Evolutionary conservation across 2,113 vertebrate species (phyloP), one percentile per base, ranked within the genome.

Genomic region (Typhlomys cinereus): DNA sequence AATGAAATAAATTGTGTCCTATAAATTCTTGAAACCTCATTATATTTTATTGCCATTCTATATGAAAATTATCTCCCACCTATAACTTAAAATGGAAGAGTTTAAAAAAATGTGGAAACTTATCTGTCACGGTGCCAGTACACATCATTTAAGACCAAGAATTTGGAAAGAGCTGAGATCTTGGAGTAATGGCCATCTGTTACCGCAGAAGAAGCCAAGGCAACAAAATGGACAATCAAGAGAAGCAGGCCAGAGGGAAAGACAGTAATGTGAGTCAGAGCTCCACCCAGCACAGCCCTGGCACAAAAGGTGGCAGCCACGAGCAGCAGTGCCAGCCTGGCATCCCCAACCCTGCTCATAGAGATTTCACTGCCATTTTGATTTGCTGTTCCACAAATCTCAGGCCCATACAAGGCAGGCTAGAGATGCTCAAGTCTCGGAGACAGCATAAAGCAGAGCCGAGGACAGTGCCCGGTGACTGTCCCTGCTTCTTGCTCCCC

Each of bases 1-100:
- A 95, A 93, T 95, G 94, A 95, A 94, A 94, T 95, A 95, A 91
- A 94, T 66, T 73, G 36, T 88, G 59, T n/a, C 46, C 90, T 88
- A 95, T 87, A 93, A 48, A 70, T 88, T 94, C 75, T 48, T 48
- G 93, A 94, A 93, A 52, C 7, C 52, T 92, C 44, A 88, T 94
- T 92, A 84, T 87, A 69, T 83, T 92, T 94, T 94, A 94, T 90
- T 79, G 44, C 12, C 18, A 48, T 29, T 39, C 14, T 66, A 4
- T 74, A 90, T 85, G 62, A 92, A 93, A 95, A 88, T 90, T 74
- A 89, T 93, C 48, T 87, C 29, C 79, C 71, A 39, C 46, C 2
- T 69, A 64, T 83, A 88, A 90, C 25, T 82, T 74, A 82, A 92
- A 95, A 85, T 75, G 85, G 54, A 89, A 67, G 31, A 69, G 2